Evolutionary conservation across 2,888 invertebrate species (phyloP).

Genomic region (Hypolimnas misippus): DNA sequence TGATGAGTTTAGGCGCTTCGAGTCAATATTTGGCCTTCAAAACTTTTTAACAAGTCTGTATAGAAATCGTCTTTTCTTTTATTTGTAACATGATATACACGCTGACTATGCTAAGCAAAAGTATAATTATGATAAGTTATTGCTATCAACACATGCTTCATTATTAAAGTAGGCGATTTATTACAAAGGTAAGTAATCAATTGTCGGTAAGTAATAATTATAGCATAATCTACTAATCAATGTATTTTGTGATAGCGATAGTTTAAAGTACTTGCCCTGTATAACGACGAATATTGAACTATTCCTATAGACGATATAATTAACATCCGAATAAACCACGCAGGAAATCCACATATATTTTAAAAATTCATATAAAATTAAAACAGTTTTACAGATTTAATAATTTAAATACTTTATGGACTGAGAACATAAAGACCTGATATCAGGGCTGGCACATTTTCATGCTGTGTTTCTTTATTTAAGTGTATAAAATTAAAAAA

Average conservation of each 20-base stretch:
- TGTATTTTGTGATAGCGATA: too few species aligned
- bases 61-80: too few species aligned
- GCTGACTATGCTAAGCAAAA: too few species aligned
- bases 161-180: background rate
- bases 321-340: background rate
- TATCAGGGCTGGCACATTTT: conserved; percentile 14
- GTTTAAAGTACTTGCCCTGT: too few species aligned
- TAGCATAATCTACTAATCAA: too few species aligned
- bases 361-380: background rate
- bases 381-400: background rate
- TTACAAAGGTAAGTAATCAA: too few species aligned
- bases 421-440: background rate
- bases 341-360: background rate
- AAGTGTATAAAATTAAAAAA: background rate
- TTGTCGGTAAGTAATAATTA: too few species aligned
- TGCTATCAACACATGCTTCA: too few species aligned
- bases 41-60: background rate
- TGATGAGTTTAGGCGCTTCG: background rate
- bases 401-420: background rate
- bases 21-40: background rate
- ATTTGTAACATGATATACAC: too few species aligned
- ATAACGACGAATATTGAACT: background rate
- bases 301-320: background rate
- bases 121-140: too few species aligned
- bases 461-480: background rate